These are phyloP conservation scores for Chlamydotis undulata DNA, from an alignment of 2,113 vertebrate genomes.

Conservation along the genomic window DNA sequence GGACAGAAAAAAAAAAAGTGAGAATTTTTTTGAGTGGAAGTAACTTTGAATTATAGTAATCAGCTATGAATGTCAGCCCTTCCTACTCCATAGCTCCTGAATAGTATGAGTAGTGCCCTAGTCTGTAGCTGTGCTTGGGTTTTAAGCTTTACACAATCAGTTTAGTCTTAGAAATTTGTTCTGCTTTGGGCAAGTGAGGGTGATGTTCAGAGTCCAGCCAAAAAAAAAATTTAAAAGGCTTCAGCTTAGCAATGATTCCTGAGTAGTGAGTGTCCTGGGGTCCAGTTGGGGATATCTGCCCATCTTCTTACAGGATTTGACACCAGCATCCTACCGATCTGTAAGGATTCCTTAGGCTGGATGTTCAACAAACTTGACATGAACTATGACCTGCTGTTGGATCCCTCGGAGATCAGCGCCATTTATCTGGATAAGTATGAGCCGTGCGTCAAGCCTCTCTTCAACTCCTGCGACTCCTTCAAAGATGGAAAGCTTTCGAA, in stretches of 20 bases:
- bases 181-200: not conserved
- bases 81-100: not conserved
- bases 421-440: constrained; percentile 97
- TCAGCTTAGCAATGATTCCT: not conserved
- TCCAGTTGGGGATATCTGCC: not conserved
- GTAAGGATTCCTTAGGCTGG: constrained; percentile 97
- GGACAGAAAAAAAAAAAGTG: not conserved
- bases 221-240: not conserved
- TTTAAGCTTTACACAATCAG: not conserved
- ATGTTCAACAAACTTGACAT: constrained; percentile 99
- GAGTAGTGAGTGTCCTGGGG: not conserved
- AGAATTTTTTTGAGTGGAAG: not conserved
- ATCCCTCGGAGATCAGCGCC: constrained; percentile 93
- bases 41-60: not conserved
- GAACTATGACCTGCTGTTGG: constrained; percentile 96
- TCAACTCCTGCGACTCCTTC: constrained; percentile 86
- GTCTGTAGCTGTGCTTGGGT: not conserved
- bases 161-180: not conserved
- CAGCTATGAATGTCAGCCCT: not conserved
- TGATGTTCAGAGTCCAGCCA: not conserved
- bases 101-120: not conserved
- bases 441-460: constrained; percentile 89
- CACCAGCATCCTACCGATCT: constrained; percentile 97
- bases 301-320: constrained; percentile 82
- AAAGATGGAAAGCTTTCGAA: constrained; percentile 91